Percentiles rank a stretch among this genome's conserved stretches.
Evolutionary conservation across 1,140 invertebrate genomes (phyloP).

Genomic region (Samia ricini): DNA sequence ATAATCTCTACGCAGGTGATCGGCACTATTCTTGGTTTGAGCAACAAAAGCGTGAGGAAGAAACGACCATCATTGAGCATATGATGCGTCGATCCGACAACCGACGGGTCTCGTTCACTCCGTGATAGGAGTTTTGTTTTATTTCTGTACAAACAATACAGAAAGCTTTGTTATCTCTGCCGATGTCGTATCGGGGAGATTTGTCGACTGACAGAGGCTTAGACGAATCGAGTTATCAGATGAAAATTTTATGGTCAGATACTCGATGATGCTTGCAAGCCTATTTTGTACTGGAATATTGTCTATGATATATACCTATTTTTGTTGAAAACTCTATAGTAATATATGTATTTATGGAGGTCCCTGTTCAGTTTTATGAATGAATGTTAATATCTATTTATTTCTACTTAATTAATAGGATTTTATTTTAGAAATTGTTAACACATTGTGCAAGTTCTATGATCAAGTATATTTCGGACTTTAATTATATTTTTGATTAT

Average conservation of each 20-base stretch:
- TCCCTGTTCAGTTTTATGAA: background rate
- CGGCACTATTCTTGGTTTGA: slow-evolving; percentile 87
- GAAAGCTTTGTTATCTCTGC: slow-evolving; percentile 40
- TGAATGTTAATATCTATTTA: background rate
- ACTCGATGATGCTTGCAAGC: slow-evolving; percentile 1
- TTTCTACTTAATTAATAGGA: background rate
- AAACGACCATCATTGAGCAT: slow-evolving; percentile 88
- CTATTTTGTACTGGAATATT: background rate
- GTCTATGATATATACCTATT: background rate
- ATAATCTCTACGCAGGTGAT: slow-evolving; percentile 74
- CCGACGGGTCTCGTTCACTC: slow-evolving; percentile 55
- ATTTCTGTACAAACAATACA: slow-evolving; percentile 43
- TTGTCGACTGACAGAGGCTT: slow-evolving; percentile 28
- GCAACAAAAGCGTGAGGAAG: slow-evolving; percentile 84
- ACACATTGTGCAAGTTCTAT: background rate
- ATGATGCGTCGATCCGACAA: slow-evolving; percentile 45
- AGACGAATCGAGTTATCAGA: slow-evolving; percentile 15
- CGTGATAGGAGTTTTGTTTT: slow-evolving; percentile 62
- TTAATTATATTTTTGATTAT: background rate
- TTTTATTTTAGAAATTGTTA: background rate
- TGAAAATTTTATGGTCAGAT: slow-evolving; percentile 12
- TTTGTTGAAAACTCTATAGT: background rate
- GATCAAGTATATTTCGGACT: background rate
- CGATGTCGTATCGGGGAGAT: slow-evolving; percentile 31
- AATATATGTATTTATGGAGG: background rate